Evolutionary conservation across 2,113 vertebrate species (phyloP).

Genomic region (Argyrosomus japonicus): DNA sequence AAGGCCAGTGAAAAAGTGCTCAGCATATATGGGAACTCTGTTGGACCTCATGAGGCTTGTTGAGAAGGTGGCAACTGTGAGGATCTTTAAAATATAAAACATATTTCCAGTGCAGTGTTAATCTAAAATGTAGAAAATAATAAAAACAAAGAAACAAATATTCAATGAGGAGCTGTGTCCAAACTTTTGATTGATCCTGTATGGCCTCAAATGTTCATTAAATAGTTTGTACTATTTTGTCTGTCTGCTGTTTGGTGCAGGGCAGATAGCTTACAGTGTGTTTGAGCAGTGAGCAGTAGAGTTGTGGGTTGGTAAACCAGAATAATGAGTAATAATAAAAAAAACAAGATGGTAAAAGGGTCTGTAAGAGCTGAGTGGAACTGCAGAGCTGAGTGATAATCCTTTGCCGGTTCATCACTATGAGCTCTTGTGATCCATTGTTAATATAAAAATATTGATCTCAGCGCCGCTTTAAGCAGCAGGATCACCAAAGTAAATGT

Average conservation of each 20-base stretch:
- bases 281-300: background rate
- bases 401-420: background rate
- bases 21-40: too few species aligned
- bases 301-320: background rate
- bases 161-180: too few species aligned
- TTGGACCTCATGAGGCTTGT: too few species aligned
- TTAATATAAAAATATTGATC: background rate
- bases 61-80: too few species aligned
- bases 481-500: background rate
- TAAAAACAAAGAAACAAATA: too few species aligned
- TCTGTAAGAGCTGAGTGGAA: background rate
- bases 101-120: too few species aligned
- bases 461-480: background rate
- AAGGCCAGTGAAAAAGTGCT: too few species aligned
- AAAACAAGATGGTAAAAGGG: background rate
- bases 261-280: background rate
- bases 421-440: background rate
- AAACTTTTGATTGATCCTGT: too few species aligned
- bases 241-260: background rate
- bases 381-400: background rate
- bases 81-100: too few species aligned
- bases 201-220: too few species aligned
- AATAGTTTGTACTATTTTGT: background rate
- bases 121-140: too few species aligned
- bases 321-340: background rate